Conservation (phyloP, 2,888 invertebrate species). For the Nebria salina region DNA sequence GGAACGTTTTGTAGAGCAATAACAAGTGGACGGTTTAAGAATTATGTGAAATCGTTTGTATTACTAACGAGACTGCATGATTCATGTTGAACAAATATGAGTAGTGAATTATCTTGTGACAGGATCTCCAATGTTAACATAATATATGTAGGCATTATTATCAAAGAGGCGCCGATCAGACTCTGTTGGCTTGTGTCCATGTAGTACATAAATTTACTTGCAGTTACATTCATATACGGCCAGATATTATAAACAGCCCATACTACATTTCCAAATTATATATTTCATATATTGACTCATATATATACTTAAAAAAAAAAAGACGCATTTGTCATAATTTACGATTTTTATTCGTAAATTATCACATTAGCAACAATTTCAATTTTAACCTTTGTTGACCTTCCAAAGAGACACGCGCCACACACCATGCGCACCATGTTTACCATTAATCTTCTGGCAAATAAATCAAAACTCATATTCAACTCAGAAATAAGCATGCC, state of each 20-base stretch:
- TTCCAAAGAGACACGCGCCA: too few species aligned
- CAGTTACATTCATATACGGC: constrained; percentile 22
- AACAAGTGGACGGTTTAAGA: not conserved
- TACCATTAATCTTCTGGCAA: too few species aligned
- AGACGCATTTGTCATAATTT: too few species aligned
- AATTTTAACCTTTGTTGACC: too few species aligned
- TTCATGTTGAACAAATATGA: constrained; percentile 43
- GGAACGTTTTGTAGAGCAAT: not conserved
- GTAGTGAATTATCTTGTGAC: constrained; percentile 39
- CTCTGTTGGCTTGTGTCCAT: constrained; percentile 34
- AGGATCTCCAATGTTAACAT: constrained; percentile 40
- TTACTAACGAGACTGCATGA: constrained; percentile 29
- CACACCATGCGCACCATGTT: too few species aligned
- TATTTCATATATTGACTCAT: not conserved
- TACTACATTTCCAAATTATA: not conserved
- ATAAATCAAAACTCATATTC: too few species aligned
- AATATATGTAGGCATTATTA: constrained; percentile 44
- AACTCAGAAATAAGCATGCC: too few species aligned
- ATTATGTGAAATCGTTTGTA: constrained; percentile 25
- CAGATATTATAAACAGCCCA: not conserved
- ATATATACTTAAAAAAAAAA: not conserved
- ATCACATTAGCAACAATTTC: too few species aligned
- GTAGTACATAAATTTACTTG: constrained; percentile 36
- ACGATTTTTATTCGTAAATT: too few species aligned
- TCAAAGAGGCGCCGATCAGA: constrained; percentile 42